Percentiles rank a stretch among this genome's conserved stretches.
phyloP scores from a whole-genome alignment of 2,113 vertebrate species.

The Ictalurus punctatus region DNA sequence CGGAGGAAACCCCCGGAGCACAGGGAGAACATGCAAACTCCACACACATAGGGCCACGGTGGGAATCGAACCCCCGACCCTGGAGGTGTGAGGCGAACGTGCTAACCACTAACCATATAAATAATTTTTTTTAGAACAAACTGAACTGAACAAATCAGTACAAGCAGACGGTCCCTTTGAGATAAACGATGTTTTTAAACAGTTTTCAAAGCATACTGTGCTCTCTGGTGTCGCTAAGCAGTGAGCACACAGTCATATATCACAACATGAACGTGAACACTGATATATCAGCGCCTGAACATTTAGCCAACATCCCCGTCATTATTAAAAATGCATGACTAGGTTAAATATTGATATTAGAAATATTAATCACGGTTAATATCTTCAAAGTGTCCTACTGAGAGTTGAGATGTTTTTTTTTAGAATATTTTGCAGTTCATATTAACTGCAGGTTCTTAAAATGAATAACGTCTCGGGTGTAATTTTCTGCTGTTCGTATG shows the following conservation, averaged over 20 bases:
- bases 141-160: background rate
- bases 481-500: background rate
- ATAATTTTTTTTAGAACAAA: background rate
- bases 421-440: background rate
- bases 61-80: too few relatives aligned
- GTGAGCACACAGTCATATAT: background rate
- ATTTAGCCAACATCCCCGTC: background rate
- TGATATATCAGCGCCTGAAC: background rate
- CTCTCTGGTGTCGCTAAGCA: background rate
- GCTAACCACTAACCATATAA: too few relatives aligned
- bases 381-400: background rate
- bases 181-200: background rate
- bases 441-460: background rate
- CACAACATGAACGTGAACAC: background rate
- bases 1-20: too few relatives aligned
- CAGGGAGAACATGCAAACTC: too few relatives aligned
- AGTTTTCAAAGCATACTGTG: background rate
- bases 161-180: background rate
- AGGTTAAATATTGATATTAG: constrained; percentile 4
- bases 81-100: too few relatives aligned
- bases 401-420: background rate
- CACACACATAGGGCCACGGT: too few relatives aligned
- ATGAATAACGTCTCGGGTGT: background rate
- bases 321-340: background rate
- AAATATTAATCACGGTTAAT: background rate